phyloP scores from a whole-genome alignment of 1,140 invertebrate genomes.

The Araneus ventricosus region DNA sequence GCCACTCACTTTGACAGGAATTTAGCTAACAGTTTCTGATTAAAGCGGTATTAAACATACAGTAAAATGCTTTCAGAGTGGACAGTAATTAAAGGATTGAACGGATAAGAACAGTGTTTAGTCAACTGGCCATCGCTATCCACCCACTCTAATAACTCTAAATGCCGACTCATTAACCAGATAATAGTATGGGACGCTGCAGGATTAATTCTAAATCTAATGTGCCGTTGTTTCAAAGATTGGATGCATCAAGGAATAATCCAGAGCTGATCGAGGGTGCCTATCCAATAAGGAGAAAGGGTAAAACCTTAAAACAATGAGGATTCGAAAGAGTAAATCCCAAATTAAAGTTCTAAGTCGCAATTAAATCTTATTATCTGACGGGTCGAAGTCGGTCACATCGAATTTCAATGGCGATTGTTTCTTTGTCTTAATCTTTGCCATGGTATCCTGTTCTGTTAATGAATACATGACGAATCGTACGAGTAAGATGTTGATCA shows the following conservation, averaged over 20 bases:
- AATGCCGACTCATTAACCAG: constrained; percentile 3
- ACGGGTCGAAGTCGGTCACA: neutral
- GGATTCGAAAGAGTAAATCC: neutral
- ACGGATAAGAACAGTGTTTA: neutral
- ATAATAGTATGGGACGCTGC: neutral
- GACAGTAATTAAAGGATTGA: neutral
- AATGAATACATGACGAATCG: constrained; percentile 37
- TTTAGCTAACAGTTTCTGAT: neutral
- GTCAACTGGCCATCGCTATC: neutral
- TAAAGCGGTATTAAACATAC: neutral
- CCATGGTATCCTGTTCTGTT: neutral
- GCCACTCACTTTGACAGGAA: neutral
- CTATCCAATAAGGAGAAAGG: neutral
- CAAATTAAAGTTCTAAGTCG: constrained; percentile 25
- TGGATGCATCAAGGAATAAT: neutral
- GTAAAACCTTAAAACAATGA: neutral
- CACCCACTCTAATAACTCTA: neutral
- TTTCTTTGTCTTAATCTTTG: constrained; percentile 36
- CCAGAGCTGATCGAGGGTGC: neutral
- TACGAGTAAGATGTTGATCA: neutral
- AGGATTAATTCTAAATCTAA: neutral
- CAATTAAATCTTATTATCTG: constrained; percentile 41
- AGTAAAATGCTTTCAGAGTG: neutral
- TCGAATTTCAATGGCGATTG: neutral
- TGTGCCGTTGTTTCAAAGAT: constrained; percentile 25